Percentiles rank a stretch among this genome's conserved stretches.
Conservation (phyloP, 2,888 invertebrate genomes). For the Tiliacea citrago region DNA sequence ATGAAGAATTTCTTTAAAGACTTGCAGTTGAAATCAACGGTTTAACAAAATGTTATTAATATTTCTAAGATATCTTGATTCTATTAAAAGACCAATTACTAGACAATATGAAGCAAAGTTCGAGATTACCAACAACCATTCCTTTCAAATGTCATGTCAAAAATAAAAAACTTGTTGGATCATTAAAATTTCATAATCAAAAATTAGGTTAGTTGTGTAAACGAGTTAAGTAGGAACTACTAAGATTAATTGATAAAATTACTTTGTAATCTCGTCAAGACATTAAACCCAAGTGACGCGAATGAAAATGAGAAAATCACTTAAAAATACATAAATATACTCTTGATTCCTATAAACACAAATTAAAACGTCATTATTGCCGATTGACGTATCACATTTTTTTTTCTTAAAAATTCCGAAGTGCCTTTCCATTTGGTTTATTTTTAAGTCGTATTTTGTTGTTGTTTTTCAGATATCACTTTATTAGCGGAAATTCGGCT, state of each 20-base stretch:
- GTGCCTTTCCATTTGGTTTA: conserved; percentile 20
- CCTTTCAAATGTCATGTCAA: conserved; percentile 20
- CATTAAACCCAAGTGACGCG: conserved; percentile 37
- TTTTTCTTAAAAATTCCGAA: conserved; percentile 34
- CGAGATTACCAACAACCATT: conserved; percentile 27
- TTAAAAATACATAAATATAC: conserved; percentile 25
- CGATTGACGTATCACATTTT: neutral
- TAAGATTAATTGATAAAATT: conserved; percentile 8
- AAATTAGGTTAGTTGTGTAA: conserved; percentile 35
- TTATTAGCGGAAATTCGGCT: conserved; percentile 50
- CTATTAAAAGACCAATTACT: neutral
- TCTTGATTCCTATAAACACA: conserved; percentile 30
- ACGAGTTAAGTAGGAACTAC: conserved; percentile 34
- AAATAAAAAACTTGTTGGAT: conserved; percentile 2
- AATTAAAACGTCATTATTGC: conserved; percentile 42
- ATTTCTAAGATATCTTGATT: neutral
- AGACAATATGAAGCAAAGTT: neutral
- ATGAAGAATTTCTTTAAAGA: neutral
- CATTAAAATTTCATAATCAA: conserved; percentile 18
- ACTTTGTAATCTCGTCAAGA: conserved; percentile 28
- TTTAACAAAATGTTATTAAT: neutral
- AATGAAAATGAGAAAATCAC: conserved; percentile 23
- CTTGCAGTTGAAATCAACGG: neutral
- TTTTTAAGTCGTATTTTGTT: conserved; percentile 9
- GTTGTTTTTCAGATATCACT: conserved; percentile 65